These are phyloP conservation scores for Saguinus imperator DNA, from an alignment of 2,113 vertebrate species.

Conservation along the genomic window DNA sequence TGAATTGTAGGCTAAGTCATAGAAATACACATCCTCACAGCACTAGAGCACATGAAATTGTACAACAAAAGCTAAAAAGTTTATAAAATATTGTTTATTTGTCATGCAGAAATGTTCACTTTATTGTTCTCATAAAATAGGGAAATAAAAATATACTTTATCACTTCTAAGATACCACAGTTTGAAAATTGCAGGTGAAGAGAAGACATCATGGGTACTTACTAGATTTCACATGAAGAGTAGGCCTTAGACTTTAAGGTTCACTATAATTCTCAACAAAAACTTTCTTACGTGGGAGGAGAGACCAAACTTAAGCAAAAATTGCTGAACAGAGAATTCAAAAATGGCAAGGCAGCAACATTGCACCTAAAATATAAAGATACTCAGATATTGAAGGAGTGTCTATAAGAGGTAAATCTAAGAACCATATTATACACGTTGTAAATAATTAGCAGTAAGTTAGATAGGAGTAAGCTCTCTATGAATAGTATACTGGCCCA, in stretches of 20 bases:
- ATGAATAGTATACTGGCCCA: neutral
- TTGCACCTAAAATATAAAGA: neutral
- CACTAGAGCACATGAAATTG: neutral
- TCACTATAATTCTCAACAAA: neutral
- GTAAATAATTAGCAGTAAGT: neutral
- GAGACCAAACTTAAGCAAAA: neutral
- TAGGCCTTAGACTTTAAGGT: neutral
- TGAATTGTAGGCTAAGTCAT: neutral
- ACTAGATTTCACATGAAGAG: neutral
- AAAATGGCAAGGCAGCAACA: neutral
- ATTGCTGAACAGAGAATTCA: neutral
- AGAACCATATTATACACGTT: neutral
- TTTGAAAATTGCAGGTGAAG: neutral
- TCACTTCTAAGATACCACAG: neutral
- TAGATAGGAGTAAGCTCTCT: neutral
- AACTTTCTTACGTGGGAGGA: neutral
- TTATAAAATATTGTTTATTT: conserved; percentile 4
- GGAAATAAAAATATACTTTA: neutral
- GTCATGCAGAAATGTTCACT: neutral
- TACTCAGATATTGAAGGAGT: neutral
- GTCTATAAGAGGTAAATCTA: neutral
- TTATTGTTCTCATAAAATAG: neutral
- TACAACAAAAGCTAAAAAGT: neutral
- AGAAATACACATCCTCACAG: neutral
- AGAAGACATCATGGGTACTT: neutral